Evolutionary conservation across 30 jellyfish, hydroid and myxozoan species (phyloP).

Genomic region (Aurelia coerulea): DNA sequence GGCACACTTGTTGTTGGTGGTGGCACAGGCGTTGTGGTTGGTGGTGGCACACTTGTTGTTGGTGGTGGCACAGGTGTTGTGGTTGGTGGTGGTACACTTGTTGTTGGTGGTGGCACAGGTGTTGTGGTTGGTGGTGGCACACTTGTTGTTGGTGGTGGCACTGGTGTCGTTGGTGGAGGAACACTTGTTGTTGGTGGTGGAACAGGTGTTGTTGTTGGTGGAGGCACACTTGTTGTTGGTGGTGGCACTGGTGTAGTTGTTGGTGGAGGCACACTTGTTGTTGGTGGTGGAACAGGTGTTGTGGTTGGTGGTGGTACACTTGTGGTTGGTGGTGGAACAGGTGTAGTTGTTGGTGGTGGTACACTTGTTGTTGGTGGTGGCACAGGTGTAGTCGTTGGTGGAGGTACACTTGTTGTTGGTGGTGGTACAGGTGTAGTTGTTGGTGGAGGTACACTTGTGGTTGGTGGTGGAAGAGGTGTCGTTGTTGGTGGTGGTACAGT

Average conservation of each 20-base stretch:
- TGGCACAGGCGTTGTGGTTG: slow-evolving; percentile 6
- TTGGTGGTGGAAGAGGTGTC: slow-evolving; percentile 15
- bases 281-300: slow-evolving; percentile 19
- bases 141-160: slow-evolving; percentile 9
- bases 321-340: background rate
- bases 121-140: slow-evolving; percentile 25
- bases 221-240: background rate
- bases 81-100: slow-evolving; percentile 8
- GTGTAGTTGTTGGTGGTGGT: slow-evolving; percentile 7
- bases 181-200: slow-evolving; percentile 30
- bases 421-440: slow-evolving; percentile 13
- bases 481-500: slow-evolving; percentile 35
- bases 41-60: slow-evolving; percentile 23
- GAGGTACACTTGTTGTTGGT: background rate
- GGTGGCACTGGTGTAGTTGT: slow-evolving; percentile 19
- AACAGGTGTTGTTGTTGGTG: slow-evolving; percentile 4
- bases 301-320: slow-evolving; percentile 34
- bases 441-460: background rate
- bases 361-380: slow-evolving; percentile 30
- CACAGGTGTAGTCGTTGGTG: slow-evolving; percentile 1
- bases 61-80: background rate
- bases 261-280: background rate
- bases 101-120: slow-evolving; percentile 16
- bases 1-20: slow-evolving; percentile 21
- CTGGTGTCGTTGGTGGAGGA: slow-evolving; percentile 10